Evolutionary conservation across 2,113 vertebrate genomes (phyloP), one percentile per base, ranked within the genome.

Genomic region (Neopipo cinnamomea): DNA sequence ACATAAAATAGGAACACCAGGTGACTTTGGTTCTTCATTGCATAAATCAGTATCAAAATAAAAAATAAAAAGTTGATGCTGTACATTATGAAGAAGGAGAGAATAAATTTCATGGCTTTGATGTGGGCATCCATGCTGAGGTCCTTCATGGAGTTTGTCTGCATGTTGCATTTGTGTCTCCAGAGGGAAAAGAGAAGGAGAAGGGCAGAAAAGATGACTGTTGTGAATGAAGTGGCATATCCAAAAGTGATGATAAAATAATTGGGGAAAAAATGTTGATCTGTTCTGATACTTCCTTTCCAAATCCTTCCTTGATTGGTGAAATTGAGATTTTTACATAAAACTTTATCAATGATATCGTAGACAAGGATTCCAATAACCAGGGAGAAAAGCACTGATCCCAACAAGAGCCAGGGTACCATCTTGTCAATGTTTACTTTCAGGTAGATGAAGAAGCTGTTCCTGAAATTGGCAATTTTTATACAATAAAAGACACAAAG

Each of bases 291-390:
- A 27, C 1, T 31, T 3, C 4, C 2, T 20, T 28, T 18, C 24
- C 47, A 80, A 4, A 28, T 8, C 7, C 24, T 30, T 73, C 6
- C 24, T 2, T 0, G 1, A 1, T 1, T 2, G 8, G 41, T 75
- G 5, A 39, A 52, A 42, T 47, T 80, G 33, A 41, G 41, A 14
- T 14, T 41, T 41, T n/a, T 30, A 14, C 17, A 24, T 4, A 2
- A 4, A 0, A 0, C 4, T 16, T 3, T 16, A 2, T 41, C 30
- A 7, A 3, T 3, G 4, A 11, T 0, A 1, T 6, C 0, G 4
- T 66, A 83, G 30, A 21, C 8, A 21, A 86, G 8, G 9, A n/a
- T 44, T 11, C 24, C 15, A 4, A 30, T 4, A 19, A 37, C 1
- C 22, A 96, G 8, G 22, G 89, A 65, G 5, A 55, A n/a, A 76